Evolutionary conservation across 2,113 vertebrate genomes (phyloP), one percentile per base, ranked within the genome.

Genomic region (Oreotrochilus melanogaster): DNA sequence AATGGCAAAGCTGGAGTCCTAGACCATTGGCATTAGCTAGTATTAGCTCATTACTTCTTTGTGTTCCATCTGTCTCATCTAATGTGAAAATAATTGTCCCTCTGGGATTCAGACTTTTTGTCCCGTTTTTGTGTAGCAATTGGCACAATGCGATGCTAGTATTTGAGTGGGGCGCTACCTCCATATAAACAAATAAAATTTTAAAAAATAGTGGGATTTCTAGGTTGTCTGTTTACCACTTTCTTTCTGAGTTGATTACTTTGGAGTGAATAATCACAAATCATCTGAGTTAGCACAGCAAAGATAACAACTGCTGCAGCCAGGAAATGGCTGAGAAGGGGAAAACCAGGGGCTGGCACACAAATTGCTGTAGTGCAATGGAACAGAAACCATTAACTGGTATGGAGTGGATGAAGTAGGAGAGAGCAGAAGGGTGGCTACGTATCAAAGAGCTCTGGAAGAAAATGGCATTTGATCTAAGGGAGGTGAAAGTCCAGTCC

Each of bases 21-120:
- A 86, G 71, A 92, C 74, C 14, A 3, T 51, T 93, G 25, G 74
- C 89, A 92, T 76, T 73, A 86, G 56, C 65, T 35, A 76, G 30
- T 58, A 89, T 93, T 93, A 95, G 71, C 54, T 92, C 64, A 83
- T 78, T 88, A 71, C 30, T 47, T 95, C 67, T 51, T 56, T 91
- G n/a, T 0, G 0, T 15, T 82, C 62, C 0, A 0, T 84, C 78
- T 88, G 31, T 61, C 74, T 88, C 33, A 8, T 71, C 51, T 80
- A 60, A 39, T 35, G 22, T 1, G 7, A 80, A 92, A 93, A 80
- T 58, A 11, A 23, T 80, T 83, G 39, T 51, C 27, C 64, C 37
- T 86, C 64, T 83, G 67, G 64, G 53, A 93, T 23, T 70, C 19
- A 81, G 31, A 57, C 61, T 82, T 78, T 83, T 62, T 30, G 7